phyloP scores from a whole-genome alignment of 2,888 invertebrate genomes.

The Alloscopus bannaensis region DNA sequence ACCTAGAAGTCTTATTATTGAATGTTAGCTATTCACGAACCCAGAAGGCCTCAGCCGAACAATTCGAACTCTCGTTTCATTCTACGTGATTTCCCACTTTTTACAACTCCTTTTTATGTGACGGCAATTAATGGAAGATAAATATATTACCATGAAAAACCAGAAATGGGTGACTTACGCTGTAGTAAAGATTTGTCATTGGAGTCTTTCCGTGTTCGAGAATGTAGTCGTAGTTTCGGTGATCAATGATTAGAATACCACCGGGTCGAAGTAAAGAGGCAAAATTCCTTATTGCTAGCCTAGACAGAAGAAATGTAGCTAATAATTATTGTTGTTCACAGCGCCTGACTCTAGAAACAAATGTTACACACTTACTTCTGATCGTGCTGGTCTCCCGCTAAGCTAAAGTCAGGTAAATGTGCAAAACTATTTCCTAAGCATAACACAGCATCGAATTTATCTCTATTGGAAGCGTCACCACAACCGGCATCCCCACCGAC shows the following conservation, averaged over 20 bases:
- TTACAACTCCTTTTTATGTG: too few relatives aligned
- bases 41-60: too few relatives aligned
- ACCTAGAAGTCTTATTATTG: too few relatives aligned
- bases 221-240: conserved; percentile 91
- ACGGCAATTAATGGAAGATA: too few relatives aligned
- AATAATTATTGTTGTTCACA: too few relatives aligned
- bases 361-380: too few relatives aligned
- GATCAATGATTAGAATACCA: conserved; percentile 89
- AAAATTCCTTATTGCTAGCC: conserved; percentile 84
- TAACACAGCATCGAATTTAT: conserved; percentile 89
- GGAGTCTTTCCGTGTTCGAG: conserved; percentile 86
- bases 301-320: conserved; percentile 64
- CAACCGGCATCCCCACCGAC: neutral
- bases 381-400: conserved; percentile 84
- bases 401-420: conserved; percentile 84
- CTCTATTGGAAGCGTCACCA: neutral
- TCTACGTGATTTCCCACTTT: too few relatives aligned
- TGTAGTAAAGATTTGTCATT: conserved; percentile 90
- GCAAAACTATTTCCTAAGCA: conserved; percentile 95
- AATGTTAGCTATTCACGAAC: too few relatives aligned
- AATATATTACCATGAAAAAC: too few relatives aligned
- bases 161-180: conserved; percentile 80
- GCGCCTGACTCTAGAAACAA: too few relatives aligned
- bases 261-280: conserved; percentile 89
- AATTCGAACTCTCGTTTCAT: too few relatives aligned